Conservation (phyloP, 1,140 invertebrate species). For the Drosophila murphyi region DNA sequence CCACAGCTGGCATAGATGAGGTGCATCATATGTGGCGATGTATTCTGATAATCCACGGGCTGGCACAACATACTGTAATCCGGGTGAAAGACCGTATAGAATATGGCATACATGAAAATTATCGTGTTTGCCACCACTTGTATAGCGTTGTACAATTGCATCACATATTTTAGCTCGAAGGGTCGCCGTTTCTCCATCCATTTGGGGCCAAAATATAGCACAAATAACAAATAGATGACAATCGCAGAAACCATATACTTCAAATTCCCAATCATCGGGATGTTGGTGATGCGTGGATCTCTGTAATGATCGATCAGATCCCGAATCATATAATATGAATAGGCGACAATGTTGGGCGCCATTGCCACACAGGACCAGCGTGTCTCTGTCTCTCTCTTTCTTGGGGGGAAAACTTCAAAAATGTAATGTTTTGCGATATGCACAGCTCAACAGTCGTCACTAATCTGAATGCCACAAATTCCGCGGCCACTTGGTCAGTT, state of each 20-base stretch:
- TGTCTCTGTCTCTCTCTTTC: not conserved
- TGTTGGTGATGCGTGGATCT: conserved; percentile 70
- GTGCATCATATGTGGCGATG: conserved; percentile 84
- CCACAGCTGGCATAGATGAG: conserved; percentile 87
- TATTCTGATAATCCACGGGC: conserved; percentile 86
- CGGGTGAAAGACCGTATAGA: conserved; percentile 81
- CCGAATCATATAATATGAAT: conserved; percentile 45
- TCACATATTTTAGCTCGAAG: conserved; percentile 88
- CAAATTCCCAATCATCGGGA: conserved; percentile 85
- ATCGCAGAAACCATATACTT: conserved; percentile 86
- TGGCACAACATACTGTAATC: conserved; percentile 89
- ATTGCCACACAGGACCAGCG: conserved; percentile 36
- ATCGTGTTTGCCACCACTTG: conserved; percentile 89
- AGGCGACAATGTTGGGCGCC: conserved; percentile 57
- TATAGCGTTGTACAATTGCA: conserved; percentile 91
- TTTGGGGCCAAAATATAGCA: conserved; percentile 87
- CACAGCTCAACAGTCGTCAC: conserved; percentile 39
- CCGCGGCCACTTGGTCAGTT: conserved; percentile 11
- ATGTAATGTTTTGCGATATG: conserved; percentile 18
- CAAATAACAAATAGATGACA: conserved; percentile 88
- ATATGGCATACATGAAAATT: conserved; percentile 87
- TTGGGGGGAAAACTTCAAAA: not conserved
- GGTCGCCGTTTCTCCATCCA: conserved; percentile 91
- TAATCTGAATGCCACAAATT: conserved; percentile 43
- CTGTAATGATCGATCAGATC: conserved; percentile 61